Evolutionary conservation across 1,140 invertebrate species (phyloP).

Genomic region (Lepeophtheirus salmonis): DNA sequence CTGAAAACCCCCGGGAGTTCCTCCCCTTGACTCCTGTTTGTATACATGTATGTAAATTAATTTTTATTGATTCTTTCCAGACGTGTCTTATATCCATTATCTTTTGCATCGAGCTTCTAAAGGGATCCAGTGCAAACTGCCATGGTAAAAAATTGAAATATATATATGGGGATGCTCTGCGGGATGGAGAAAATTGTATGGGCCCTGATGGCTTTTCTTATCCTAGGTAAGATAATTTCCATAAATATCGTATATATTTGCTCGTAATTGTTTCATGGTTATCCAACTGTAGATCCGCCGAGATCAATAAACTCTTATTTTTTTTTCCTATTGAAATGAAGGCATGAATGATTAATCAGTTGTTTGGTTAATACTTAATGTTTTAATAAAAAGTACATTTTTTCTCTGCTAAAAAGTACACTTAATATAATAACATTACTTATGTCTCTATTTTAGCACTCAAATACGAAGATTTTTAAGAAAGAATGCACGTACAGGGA

Average conservation of each 20-base stretch:
- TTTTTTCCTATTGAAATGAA: background rate
- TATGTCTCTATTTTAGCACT: background rate
- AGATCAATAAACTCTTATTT: background rate
- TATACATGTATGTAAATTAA: too few species aligned
- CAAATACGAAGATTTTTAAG: background rate
- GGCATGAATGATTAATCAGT: background rate
- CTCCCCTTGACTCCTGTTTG: too few species aligned
- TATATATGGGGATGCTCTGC: background rate
- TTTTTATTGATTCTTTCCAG: too few species aligned
- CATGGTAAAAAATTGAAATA: background rate
- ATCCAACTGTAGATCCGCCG: background rate
- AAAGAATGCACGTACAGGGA: conserved; percentile 15
- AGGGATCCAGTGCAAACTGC: too few species aligned
- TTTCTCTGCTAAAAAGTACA: background rate
- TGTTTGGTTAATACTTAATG: too few species aligned
- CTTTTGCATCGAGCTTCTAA: too few species aligned
- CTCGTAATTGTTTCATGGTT: background rate
- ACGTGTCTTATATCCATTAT: too few species aligned
- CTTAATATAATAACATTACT: background rate
- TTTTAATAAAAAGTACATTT: background rate
- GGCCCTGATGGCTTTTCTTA: background rate
- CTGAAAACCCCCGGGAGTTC: too few species aligned
- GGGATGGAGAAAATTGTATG: background rate
- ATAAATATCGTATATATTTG: too few species aligned
- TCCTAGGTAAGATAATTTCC: background rate